These are phyloP conservation scores for Henicopernis longicauda DNA, from an alignment of 2,113 vertebrate genomes.

Conservation along the genomic window DNA sequence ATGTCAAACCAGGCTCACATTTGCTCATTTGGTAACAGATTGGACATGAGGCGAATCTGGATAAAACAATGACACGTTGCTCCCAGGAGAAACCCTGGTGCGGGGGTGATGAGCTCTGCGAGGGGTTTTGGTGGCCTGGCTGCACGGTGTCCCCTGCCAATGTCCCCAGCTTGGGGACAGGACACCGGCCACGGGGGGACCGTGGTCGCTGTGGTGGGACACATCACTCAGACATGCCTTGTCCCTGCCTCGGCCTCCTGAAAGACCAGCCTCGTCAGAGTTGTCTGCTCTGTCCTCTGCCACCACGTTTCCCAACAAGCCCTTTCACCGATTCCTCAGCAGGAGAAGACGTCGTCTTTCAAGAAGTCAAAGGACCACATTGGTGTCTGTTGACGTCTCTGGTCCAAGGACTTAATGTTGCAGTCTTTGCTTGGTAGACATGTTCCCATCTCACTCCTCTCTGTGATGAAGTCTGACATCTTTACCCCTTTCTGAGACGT, in stretches of 20 bases:
- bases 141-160: not conserved
- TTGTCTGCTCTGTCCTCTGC: not conserved
- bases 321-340: not conserved
- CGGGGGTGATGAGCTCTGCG: not conserved
- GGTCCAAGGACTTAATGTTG: not conserved
- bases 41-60: not conserved
- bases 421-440: not conserved
- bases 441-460: not conserved
- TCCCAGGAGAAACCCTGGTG: not conserved
- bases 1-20: rapidly evolving
- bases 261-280: not conserved
- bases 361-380: rapidly evolving
- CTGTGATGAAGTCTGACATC: not conserved
- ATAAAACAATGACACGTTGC: not conserved
- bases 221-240: not conserved
- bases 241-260: not conserved
- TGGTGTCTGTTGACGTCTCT: not conserved
- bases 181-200: rapidly evolving
- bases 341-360: not conserved
- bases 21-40: rapidly evolving
- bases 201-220: not conserved
- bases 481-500: not conserved
- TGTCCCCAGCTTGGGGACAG: not conserved
- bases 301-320: not conserved
- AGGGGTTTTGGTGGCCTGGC: not conserved